Evolutionary conservation across 2,113 vertebrate genomes (phyloP), one percentile per base, ranked within the genome.

Genomic region (Mungos mungo): DNA sequence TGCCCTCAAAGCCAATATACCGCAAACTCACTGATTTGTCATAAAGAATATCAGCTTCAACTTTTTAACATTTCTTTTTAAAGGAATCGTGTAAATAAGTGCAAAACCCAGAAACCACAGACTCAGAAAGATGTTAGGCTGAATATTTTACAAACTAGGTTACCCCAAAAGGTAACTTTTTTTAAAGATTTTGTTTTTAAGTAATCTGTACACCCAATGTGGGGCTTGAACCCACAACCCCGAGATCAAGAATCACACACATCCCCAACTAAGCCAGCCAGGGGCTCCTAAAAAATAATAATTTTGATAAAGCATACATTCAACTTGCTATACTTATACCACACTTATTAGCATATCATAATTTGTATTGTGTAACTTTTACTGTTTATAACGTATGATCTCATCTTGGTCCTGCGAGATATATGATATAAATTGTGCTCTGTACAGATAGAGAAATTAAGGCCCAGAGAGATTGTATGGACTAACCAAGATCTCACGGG

Each of bases 31-130:
- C 29, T 41, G 25, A 94, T 71, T 11, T 35, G 82, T 47, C 74
- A 81, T 45, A 88, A 79, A 82, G 77, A 88, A 94, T 60, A 94
- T 77, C 57, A 95, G 71, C n/a, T 87, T 87, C 25, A 47, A 60
- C 79, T 91, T 95, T 92, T 87, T 57, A 93, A 82, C 38, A 93
- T 57, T 81, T 94, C 33, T 96, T 93, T 95, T 81, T 47, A 85
- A 96, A 96, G 65, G 52, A 93, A 3, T 87, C n/a, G 83, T 69
- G n/a, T 35, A 97, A 87, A 72, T 72, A 23, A 89, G 14, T 63
- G 82, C 4, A 87, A 93, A 31, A n/a, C 66, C 38, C 72, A n/a
- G 12, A 95, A 93, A 74, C 82, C 72, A 85, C 25, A 89, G 29
- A 54, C 38, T n/a, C 65, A 92, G 69, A 96, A 96, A 68, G 35